Evolutionary conservation across 2,113 vertebrate genomes (phyloP), one percentile per base, ranked within the genome.

Genomic region (Athene noctua): DNA sequence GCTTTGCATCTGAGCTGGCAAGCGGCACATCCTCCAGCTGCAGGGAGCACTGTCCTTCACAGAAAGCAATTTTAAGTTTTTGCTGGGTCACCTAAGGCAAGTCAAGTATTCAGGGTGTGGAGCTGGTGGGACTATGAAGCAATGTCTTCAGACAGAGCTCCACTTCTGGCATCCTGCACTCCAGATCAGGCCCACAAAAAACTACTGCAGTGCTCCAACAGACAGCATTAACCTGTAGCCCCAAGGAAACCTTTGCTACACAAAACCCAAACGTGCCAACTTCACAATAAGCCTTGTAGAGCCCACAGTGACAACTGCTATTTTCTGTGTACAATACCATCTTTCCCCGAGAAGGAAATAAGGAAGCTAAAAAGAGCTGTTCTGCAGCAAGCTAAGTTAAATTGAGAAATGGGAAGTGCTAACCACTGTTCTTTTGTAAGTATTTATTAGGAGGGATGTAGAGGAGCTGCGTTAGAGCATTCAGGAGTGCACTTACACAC

Each of bases 101-200:
- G 34, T 34, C 16, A 70, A 70, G 17, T 10, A n/a, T 4, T 51
- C 49, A 38, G 54, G 36, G 36, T 8, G 5, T 6, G 32, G 25
- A 79, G 51, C 2, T 75, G 54, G 52, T 80, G 49, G 58, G 47
- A 72, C 18, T n/a, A 16, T 1, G 6, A 65, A 93, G 46, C 30
- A 15, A 17, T 2, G 14, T 19, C 11, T 86, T 77, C 63, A 88
- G 38, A 58, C 0, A 57, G 22, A 80, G 27, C 19, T 73, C 36
- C 10, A 7, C 42, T 34, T 5, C 13, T 30, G 13, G 19, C 0
- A 0, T 11, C 51, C 36, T 20, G 17, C 3, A 0, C n/a, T 36
- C 30, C 26, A 38, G 19, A 32, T 46, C 17, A 68, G 63, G 40
- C 29, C 54, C 63, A 40, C 2, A 9, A 32, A 68, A n/a, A 59